Evolutionary conservation across 1,140 invertebrate genomes (phyloP), one percentile per base, ranked within the genome.

Genomic region (Meteorus sp.): DNA sequence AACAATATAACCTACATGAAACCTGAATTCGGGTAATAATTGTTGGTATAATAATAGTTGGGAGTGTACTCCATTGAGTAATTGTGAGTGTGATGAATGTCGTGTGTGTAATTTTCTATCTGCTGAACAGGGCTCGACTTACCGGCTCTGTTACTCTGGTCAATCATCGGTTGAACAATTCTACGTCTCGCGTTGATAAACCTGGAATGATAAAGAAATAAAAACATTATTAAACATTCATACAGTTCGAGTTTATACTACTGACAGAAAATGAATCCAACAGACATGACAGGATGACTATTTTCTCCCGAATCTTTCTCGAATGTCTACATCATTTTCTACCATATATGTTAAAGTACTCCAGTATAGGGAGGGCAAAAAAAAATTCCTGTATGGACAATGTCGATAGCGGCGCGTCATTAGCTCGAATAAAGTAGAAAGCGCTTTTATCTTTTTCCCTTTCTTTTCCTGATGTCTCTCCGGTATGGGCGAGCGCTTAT

Each of bases 121-220:
- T 53, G 47, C 43, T 64, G 33, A 64, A 71, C 54, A 67, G 67
- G 66, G 57, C 39, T 66, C 62, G 63, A 86, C 85, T 90, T 89
- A 94, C 95, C 95, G 85, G 95, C 94, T 89, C 95, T 88, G 87
- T 98, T 98, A 77, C 94, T 97, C 85, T 92, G 94, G 85, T 95
- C 95, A 73, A 96, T 95, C 93, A 96, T 94, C 51, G 93, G 93
- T 77, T 95, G 95, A 64, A 98, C 92, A 83, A 98, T 98, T 85
- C 95, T 89, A 82, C 95, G 90, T 82, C 95, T 88, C 74, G 95
- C 95, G 82, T 98, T 98, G 80, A 98, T 98, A 81, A 98, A 98
- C 95, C 95, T 93, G 86, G 29, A 58, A 88, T 89, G 73, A 85
- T 70, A 73, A 51, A 59, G 63, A 55, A 27, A 20, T 13, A 50